Evolutionary conservation across 2,797 vertebrate species (phyloP).

Genomic region (Melanotaenia maccullochi): DNA sequence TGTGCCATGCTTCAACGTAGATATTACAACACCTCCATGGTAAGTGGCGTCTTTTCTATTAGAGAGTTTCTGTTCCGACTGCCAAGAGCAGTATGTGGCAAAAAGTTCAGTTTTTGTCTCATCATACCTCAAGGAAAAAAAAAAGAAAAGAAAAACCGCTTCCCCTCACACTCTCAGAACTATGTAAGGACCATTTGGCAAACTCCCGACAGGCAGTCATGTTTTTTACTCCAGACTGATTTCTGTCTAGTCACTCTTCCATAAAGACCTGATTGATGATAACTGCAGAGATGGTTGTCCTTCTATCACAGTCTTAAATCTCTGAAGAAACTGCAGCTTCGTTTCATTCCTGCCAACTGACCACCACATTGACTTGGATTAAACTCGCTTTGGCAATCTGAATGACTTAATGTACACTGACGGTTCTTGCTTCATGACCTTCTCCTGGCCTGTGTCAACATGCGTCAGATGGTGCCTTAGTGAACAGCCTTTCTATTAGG

Average conservation of each 20-base stretch:
- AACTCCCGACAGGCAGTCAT: conserved; percentile 58
- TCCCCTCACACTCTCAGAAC: conserved; percentile 34
- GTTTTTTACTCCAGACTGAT: conserved; percentile 60
- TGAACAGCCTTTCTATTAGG: conserved; percentile 10
- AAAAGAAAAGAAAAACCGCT: conserved; percentile 16
- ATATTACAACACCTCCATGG: conserved; percentile 30
- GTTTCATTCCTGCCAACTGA: conserved; percentile 30
- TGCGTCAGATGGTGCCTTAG: neutral
- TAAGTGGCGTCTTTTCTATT: conserved; percentile 31
- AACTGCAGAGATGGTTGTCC: conserved; percentile 64
- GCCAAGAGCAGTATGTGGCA: conserved; percentile 45
- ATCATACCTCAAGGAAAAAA: conserved; percentile 34
- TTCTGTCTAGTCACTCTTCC: conserved; percentile 60
- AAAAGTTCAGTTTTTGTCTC: conserved; percentile 50
- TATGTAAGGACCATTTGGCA: conserved; percentile 61
- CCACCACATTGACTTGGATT: conserved; percentile 7
- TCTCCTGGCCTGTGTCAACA: neutral
- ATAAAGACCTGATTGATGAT: conserved; percentile 71
- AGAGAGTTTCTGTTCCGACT: conserved; percentile 33
- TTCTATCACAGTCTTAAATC: conserved; percentile 53
- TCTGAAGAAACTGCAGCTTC: conserved; percentile 48
- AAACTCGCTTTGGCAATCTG: conserved; percentile 9
- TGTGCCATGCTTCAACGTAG: conserved; percentile 24
- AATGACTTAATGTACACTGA: conserved; percentile 2
- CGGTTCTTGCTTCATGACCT: neutral